Evolutionary conservation across 1,140 invertebrate genomes (phyloP), one percentile per base, ranked within the genome.

Genomic region (Patella vulgata): DNA sequence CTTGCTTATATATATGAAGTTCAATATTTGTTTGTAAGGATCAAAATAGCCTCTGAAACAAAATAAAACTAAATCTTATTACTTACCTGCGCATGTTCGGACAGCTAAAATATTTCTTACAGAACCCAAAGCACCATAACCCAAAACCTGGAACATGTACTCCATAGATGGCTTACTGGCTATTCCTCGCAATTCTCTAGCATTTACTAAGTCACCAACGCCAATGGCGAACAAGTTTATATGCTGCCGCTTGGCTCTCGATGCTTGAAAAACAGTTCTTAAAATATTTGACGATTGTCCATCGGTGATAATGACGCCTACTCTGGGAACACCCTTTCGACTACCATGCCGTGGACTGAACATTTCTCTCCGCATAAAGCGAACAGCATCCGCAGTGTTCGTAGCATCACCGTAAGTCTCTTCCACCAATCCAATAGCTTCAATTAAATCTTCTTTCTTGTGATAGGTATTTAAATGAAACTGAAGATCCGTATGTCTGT

Each of bases 271-370:
- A n/a, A 74, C 23, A 12, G 76, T 75, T 43, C 58, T 59, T 9
- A 68, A 30, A 8, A 71, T 62, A 47, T 76, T 67, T 14, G 71
- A 54, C 0, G 75, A 77, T 42, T 70, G 64, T 21, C 79, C 79
- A 57, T 81, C 79, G 0, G 79, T 81, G n/a, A 81, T 63, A 11
- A 81, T 60, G 25, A 81, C 70, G 14, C 61, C 72, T 12, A 79
- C 58, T 23, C 69, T 70, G 12, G 66, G 42, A 12, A 74, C 75
- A 12, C 55, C 51, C 1, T 48, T 50, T 28, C 77, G 23, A 11
- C 54, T 70, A 8, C 75, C 75, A 40, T 65, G 61, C 47, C 47
- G 44, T 5, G n/a, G 23, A 9, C 48, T 53, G 39, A 77, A 70
- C 70, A 77, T 71, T 1, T 60, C 27, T 25, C 48, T 66, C 19